Conservation (phyloP, 2,113 vertebrate species). For the Aegotheles bennettii region DNA sequence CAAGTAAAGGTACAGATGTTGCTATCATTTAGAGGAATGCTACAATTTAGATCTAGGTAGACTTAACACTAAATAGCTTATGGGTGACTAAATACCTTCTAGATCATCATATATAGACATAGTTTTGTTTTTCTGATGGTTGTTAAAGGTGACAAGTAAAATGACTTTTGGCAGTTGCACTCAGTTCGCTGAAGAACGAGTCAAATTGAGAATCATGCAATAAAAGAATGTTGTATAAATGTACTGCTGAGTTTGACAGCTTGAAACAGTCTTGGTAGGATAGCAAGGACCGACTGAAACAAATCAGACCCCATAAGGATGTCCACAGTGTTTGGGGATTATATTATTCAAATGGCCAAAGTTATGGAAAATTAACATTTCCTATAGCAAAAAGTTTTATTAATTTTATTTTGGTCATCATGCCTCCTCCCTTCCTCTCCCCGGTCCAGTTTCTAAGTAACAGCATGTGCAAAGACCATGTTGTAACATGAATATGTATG, state of each 20-base stretch:
- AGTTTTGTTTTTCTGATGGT: constrained; percentile 28
- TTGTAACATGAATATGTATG: background rate
- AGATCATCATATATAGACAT: background rate
- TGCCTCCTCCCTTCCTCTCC: fast-evolving
- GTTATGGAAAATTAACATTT: background rate
- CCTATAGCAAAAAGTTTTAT: background rate
- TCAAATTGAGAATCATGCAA: constrained; percentile 55
- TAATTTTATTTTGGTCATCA: background rate
- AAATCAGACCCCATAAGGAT: constrained; percentile 20
- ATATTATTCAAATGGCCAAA: background rate
- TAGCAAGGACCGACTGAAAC: constrained; percentile 24
- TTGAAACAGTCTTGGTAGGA: constrained; percentile 27
- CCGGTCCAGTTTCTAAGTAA: background rate
- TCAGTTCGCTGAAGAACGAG: constrained; percentile 26
- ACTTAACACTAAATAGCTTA: constrained; percentile 1
- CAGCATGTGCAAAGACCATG: background rate
- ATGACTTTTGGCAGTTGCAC: constrained; percentile 51
- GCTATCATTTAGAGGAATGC: background rate
- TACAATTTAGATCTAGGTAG: background rate
- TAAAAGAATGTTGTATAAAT: constrained; percentile 36
- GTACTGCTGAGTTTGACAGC: constrained; percentile 11
- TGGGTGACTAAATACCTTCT: background rate
- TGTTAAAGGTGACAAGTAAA: constrained; percentile 61
- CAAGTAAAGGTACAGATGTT: background rate
- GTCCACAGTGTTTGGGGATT: background rate